These are phyloP conservation scores for Spicauda simplicius DNA, from an alignment of 2,888 invertebrate genomes.

Conservation along the genomic window DNA sequence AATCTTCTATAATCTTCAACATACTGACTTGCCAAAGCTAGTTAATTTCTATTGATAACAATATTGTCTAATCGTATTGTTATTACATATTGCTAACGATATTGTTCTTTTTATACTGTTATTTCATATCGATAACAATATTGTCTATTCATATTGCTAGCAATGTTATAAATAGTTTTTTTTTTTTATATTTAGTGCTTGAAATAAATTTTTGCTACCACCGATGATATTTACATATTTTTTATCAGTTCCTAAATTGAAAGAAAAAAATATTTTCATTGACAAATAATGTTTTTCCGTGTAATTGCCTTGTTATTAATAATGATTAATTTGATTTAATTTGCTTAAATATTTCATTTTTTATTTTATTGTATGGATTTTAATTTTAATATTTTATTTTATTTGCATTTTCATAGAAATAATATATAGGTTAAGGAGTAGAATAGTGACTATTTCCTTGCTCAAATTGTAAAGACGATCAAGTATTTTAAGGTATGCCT, in stretches of 20 bases:
- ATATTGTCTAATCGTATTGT: background rate
- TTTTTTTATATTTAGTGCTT: background rate
- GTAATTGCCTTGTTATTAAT: background rate
- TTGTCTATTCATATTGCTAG: too few relatives aligned
- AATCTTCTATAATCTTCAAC: constrained; percentile 47
- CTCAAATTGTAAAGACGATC: constrained; percentile 66
- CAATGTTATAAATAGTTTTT: too few relatives aligned
- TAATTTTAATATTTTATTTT: background rate
- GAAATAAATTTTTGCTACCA: background rate
- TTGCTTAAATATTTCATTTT: background rate
- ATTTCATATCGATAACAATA: too few relatives aligned
- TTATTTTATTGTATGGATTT: background rate
- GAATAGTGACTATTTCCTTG: constrained; percentile 52
- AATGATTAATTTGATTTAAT: background rate
- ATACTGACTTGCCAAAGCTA: constrained; percentile 68
- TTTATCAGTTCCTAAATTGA: background rate
- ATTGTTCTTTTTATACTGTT: too few relatives aligned
- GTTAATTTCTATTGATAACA: constrained; percentile 34
- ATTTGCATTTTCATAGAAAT: constrained; percentile 1
- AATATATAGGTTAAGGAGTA: constrained; percentile 35
- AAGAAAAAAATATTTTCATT: too few relatives aligned
- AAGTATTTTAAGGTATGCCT: background rate
- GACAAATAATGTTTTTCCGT: background rate
- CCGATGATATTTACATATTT: background rate
- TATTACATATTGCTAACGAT: too few relatives aligned